phyloP scores from a whole-genome alignment of 2,888 invertebrate genomes.

The Dasysyrphus tricinctus region DNA sequence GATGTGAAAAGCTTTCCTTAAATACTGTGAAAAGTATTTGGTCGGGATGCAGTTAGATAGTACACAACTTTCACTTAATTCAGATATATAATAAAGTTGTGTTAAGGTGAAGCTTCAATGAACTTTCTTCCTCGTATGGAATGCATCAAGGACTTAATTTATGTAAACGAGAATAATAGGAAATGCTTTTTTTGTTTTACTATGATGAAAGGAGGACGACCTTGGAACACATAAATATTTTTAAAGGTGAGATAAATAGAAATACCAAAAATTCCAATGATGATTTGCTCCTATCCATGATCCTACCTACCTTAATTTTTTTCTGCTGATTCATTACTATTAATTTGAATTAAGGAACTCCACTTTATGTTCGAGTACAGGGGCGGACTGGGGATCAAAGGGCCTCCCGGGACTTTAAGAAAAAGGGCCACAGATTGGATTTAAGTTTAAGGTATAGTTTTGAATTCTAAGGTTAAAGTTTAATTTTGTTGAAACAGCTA shows the following conservation, averaged over 20 bases:
- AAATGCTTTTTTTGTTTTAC: neutral
- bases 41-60: slow-evolving; percentile 10
- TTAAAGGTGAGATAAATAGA: neutral
- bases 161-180: slow-evolving; percentile 25
- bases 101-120: slow-evolving; percentile 30
- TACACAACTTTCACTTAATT: slow-evolving; percentile 71
- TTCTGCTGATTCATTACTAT: no score
- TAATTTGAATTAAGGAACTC: no score
- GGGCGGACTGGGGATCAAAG: no score
- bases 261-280: neutral
- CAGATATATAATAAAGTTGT: slow-evolving; percentile 24
- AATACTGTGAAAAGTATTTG: slow-evolving; percentile 22
- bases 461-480: no score
- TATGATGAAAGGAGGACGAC: neutral
- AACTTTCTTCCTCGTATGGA: slow-evolving; percentile 27
- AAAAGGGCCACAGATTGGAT: no score
- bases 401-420: no score
- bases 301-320: no score
- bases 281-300: neutral
- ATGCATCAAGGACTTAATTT: slow-evolving; percentile 38
- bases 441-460: no score
- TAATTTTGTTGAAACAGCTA: no score
- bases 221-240: slow-evolving; percentile 9
- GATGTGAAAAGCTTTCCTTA: slow-evolving; percentile 38
- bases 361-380: no score